Evolutionary conservation across 2,797 vertebrate species (phyloP).

Genomic region (Odontamblyopus lacepedii): DNA sequence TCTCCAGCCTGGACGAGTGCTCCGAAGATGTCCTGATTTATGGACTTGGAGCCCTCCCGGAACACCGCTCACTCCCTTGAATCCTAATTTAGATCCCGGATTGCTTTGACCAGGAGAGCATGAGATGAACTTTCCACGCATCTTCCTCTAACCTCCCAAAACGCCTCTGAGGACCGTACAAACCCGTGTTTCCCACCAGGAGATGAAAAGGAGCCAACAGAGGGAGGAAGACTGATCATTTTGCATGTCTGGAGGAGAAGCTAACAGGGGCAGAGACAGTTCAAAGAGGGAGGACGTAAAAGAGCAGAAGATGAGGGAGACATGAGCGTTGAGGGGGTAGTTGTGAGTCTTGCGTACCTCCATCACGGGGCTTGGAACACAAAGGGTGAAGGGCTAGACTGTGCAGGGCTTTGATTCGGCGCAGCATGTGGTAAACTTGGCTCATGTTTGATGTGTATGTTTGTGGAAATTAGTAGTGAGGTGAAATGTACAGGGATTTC

Average conservation of each 20-base stretch:
- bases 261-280: slow-evolving; percentile 30
- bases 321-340: slow-evolving; percentile 27
- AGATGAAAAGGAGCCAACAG: slow-evolving; percentile 39
- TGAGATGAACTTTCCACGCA: slow-evolving; percentile 53
- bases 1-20: slow-evolving; percentile 45
- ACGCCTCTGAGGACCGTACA: slow-evolving; percentile 45
- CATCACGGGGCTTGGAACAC: slow-evolving; percentile 34
- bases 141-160: slow-evolving; percentile 52
- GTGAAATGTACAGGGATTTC: slow-evolving; percentile 14
- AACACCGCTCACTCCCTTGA: slow-evolving; percentile 45
- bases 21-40: slow-evolving; percentile 69
- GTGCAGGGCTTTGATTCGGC: slow-evolving; percentile 29
- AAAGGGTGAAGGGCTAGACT: slow-evolving; percentile 46
- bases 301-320: slow-evolving; percentile 34
- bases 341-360: slow-evolving; percentile 46
- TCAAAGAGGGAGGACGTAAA: slow-evolving; percentile 38
- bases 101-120: slow-evolving; percentile 39
- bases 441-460: slow-evolving; percentile 28
- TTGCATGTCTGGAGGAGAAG: slow-evolving; percentile 41
- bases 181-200: slow-evolving; percentile 51
- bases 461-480: slow-evolving; percentile 10
- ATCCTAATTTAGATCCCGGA: slow-evolving; percentile 61
- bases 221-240: slow-evolving; percentile 42
- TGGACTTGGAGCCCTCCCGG: slow-evolving; percentile 48
- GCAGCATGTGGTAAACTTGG: slow-evolving; percentile 30